Evolutionary conservation across 2,888 invertebrate genomes (phyloP).

Genomic region (Cremastinae sp.): DNA sequence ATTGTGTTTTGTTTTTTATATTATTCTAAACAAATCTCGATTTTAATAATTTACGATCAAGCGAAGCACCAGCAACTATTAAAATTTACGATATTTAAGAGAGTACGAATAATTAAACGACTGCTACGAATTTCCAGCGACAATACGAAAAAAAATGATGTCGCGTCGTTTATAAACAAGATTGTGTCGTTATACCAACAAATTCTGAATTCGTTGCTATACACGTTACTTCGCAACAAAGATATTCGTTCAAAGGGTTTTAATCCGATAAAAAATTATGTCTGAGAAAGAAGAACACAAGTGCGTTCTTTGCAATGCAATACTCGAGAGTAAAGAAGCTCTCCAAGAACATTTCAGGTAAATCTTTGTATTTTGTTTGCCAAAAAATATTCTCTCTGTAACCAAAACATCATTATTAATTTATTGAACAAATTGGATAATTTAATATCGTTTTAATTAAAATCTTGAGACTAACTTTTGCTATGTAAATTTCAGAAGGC

Average conservation of each 20-base stretch:
- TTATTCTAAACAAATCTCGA: neutral
- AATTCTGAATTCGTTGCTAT: too few species aligned
- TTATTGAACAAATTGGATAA: too few species aligned
- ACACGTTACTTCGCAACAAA: too few species aligned
- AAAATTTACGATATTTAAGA: too few species aligned
- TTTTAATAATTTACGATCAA: neutral
- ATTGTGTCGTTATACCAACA: too few species aligned
- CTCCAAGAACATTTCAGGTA: conserved; percentile 85
- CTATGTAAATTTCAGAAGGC: conserved; percentile 81
- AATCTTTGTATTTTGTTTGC: conserved; percentile 37
- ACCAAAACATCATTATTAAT: too few species aligned
- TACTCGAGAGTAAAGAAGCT: conserved; percentile 83
- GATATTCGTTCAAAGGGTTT: neutral
- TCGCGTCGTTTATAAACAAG: neutral
- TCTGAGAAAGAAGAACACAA: conserved; percentile 67
- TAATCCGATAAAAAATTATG: neutral
- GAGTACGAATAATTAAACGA: neutral
- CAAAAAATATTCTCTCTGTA: conserved; percentile 23
- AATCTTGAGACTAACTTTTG: conserved; percentile 17
- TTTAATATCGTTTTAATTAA: too few species aligned
- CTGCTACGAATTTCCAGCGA: too few species aligned
- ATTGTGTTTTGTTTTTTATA: neutral
- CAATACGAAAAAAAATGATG: neutral
- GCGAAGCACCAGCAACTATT: too few species aligned
- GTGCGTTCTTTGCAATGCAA: conserved; percentile 84